Base-by-base conservation (phyloP, 1,140 invertebrate genomes). In the Chrysoperla carnea region DNA sequence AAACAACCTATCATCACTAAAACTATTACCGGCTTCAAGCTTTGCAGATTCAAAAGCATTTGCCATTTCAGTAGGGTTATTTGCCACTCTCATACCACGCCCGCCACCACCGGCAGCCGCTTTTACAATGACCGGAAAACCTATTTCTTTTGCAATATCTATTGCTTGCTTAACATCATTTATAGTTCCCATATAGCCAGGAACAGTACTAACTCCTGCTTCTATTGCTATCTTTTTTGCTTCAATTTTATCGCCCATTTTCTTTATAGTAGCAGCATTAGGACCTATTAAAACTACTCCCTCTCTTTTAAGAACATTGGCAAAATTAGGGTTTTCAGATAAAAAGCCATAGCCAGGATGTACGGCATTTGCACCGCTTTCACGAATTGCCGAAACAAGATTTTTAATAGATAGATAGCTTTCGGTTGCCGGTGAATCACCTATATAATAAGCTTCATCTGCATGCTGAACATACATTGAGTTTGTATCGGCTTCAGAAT, bases 61-160 rank as follows among this genome's bases (percentile, higher is more conserved):
- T 6, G 28, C 11, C n/a, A 47, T 6, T 4, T 44, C n/a, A 42
- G 72, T 60, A 48, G 78, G 75, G 61, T 74, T 74, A 63, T 68
- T 68, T 1, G 74, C 77, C 43, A 81, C 72, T 40, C 78, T 58
- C 78, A 81, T 81, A 17, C 78, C 78, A 52, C 78, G 78, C 8
- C 78, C 78, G 39, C 76, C 76, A 44, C 76, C 76, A 39, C 76
- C 76, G 43, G 70, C 73, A 28, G 75, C 73, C 2, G 76, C 76
- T 57, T 81, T 81, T 36, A 81, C 73, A 74, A 81, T 80, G 4
- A 81, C 76, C 6, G 78, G 78, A 56, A 78, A 81, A 12, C 74
- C 74, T 15, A 45, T 35, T 9, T 42, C 13, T 45, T 78, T 75
- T 17, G 72, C 61, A n/a, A 33, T 76, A 68, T 46, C 67, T 53